Evolutionary conservation across 2,888 invertebrate species (phyloP).

Genomic region (Synanthedon tipuliformis): DNA sequence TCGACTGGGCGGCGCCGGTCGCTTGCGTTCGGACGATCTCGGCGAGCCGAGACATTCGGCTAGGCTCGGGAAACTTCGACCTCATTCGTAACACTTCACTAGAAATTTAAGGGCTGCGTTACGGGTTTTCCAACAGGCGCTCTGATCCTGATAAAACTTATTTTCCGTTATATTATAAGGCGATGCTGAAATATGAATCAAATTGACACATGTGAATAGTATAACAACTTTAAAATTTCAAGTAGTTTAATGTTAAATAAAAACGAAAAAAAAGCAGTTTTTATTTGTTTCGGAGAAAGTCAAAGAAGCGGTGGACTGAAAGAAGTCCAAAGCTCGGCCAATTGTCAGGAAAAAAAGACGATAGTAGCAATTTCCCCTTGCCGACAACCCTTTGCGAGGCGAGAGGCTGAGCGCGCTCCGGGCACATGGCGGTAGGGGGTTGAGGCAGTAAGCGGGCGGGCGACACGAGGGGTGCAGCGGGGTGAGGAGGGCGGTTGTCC

Average conservation of each 20-base stretch:
- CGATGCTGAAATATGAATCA: slow-evolving; percentile 22
- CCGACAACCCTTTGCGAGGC: slow-evolving; percentile 55
- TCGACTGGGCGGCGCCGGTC: slow-evolving; percentile 69
- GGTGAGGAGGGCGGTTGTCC: slow-evolving; percentile 45
- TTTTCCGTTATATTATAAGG: slow-evolving; percentile 32
- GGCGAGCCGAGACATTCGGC: slow-evolving; percentile 31
- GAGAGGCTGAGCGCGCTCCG: slow-evolving; percentile 39
- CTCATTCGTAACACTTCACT: slow-evolving; percentile 33
- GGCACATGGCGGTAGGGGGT: slow-evolving; percentile 21
- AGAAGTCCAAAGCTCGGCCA: slow-evolving; percentile 31
- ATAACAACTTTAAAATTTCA: neutral
- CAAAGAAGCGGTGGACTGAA: slow-evolving; percentile 20
- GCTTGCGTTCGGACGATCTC: slow-evolving; percentile 43
- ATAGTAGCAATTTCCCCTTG: slow-evolving; percentile 53
- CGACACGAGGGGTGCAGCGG: slow-evolving; percentile 12
- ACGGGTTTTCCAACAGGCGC: slow-evolving; percentile 44
- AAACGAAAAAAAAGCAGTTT: neutral
- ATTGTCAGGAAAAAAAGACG: slow-evolving; percentile 47
- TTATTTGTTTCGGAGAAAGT: slow-evolving; percentile 20
- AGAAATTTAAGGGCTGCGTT: slow-evolving; percentile 65
- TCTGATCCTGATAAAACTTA: slow-evolving; percentile 36
- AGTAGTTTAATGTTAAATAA: neutral
- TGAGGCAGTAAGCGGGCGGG: slow-evolving; percentile 14
- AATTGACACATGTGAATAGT: slow-evolving; percentile 7
- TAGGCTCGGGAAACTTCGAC: slow-evolving; percentile 34